Conservation (phyloP, 2,888 invertebrate species). For the Argynnis bischoffii region DNA sequence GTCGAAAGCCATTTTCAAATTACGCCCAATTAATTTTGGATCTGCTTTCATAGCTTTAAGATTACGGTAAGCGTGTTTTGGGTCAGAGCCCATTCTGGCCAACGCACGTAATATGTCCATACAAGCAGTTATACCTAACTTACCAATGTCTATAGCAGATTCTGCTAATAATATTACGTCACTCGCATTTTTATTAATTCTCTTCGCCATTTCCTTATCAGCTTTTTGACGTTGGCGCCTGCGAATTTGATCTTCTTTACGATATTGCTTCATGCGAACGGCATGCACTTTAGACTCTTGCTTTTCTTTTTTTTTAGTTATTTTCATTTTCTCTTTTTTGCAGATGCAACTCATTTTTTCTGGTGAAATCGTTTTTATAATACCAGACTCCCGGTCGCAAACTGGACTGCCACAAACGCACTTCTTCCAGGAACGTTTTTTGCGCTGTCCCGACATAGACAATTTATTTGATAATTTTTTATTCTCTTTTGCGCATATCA, state of each 20-base stretch:
- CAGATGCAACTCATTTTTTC: conserved; percentile 27
- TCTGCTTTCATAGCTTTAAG: conserved; percentile 39
- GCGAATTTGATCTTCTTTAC: conserved; percentile 37
- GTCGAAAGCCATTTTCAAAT: conserved; percentile 35
- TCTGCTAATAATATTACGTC: conserved; percentile 43
- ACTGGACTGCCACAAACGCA: conserved; percentile 44
- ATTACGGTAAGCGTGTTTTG: conserved; percentile 39
- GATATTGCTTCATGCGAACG: conserved; percentile 31
- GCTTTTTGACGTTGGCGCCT: conserved; percentile 34
- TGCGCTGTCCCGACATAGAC: background rate
- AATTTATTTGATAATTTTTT: background rate
- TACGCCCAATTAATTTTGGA: conserved; percentile 36
- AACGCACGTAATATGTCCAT: conserved; percentile 36
- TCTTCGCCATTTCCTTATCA: conserved; percentile 37
- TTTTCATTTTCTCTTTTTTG: conserved; percentile 32
- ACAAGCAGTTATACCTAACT: conserved; percentile 36
- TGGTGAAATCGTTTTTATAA: conserved; percentile 29
- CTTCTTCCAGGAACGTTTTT: conserved; percentile 18
- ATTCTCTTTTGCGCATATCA: conserved; percentile 30
- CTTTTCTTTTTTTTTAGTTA: conserved; percentile 21
- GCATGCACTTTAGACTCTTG: conserved; percentile 21
- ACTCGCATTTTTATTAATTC: conserved; percentile 38
- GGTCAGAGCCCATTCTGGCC: conserved; percentile 42
- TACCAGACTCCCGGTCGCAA: conserved; percentile 40
- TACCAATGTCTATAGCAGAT: conserved; percentile 44